These are phyloP conservation scores for Microplitis demolitor DNA, from an alignment of 1,140 invertebrate genomes.

Conservation along the genomic window DNA sequence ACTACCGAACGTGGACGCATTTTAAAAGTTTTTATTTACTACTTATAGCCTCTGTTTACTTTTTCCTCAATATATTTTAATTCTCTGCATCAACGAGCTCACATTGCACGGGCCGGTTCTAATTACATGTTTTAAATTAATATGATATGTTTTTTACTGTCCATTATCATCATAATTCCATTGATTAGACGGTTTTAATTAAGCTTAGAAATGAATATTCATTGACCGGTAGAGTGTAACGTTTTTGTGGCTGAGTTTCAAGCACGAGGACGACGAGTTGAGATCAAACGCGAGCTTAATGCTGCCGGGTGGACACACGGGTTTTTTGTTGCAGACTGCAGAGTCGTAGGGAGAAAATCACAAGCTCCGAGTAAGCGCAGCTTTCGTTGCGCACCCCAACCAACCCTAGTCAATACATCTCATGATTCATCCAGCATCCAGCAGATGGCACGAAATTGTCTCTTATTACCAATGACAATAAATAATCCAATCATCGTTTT, in stretches of 20 bases:
- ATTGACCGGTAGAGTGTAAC: no score
- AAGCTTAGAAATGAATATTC: no score
- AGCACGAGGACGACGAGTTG: constrained; percentile 17
- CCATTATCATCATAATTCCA: no score
- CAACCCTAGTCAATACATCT: constrained; percentile 61
- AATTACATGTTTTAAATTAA: no score
- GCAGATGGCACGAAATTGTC: constrained; percentile 49
- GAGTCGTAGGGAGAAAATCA: constrained; percentile 52
- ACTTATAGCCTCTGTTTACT: no score
- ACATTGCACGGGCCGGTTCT: not conserved
- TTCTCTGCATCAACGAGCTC: not conserved
- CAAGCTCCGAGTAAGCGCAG: constrained; percentile 46
- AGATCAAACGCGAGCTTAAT: constrained; percentile 24
- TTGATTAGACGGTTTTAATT: no score
- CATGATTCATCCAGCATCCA: constrained; percentile 54
- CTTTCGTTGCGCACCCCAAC: constrained; percentile 52
- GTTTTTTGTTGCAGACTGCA: constrained; percentile 58
- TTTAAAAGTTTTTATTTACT: not conserved
- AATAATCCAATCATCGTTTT: constrained; percentile 3
- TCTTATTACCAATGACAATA: constrained; percentile 4
- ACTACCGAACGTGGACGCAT: constrained; percentile 50
- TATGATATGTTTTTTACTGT: no score
- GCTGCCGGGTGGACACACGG: constrained; percentile 43
- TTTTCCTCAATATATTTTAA: not conserved
- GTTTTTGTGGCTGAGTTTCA: no score